Conservation (phyloP, 2,797 vertebrate species). For the Erpetoichthys calabaricus region DNA sequence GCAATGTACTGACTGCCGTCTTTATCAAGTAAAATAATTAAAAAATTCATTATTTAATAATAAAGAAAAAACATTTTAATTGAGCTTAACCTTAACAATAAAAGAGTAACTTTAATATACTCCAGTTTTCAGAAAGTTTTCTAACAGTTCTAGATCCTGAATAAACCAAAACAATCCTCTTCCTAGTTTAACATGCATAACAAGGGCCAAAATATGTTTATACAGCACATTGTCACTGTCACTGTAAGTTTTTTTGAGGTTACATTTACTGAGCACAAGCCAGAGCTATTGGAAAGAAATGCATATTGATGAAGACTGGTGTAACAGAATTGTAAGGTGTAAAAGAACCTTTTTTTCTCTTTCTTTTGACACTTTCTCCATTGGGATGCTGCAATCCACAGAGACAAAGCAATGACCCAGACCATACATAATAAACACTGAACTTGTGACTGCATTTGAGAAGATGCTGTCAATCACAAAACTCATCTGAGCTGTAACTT, state of each 20-base stretch:
- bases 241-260: constrained; percentile 13
- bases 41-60: no score
- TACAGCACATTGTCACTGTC: no score
- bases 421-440: constrained; percentile 8
- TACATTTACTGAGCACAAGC: constrained; percentile 28
- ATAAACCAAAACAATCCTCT: no score
- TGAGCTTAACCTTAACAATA: no score
- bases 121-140: no score
- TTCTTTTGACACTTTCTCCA: constrained; percentile 16
- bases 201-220: no score
- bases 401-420: constrained; percentile 2
- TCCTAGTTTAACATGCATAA: no score
- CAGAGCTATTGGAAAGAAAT: constrained; percentile 7
- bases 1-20: no score
- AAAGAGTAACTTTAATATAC: no score
- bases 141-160: no score
- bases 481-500: not conserved
- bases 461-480: not conserved
- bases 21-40: no score
- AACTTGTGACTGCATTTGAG: not conserved
- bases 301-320: constrained; percentile 20
- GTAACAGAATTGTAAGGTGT: constrained; percentile 13
- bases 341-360: constrained; percentile 9
- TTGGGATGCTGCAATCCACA: constrained; percentile 3
- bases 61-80: no score